Percentiles rank a stretch among this genome's conserved stretches.
These are phyloP conservation scores for Vanessa tameamea DNA, from an alignment of 1,140 invertebrate species.

Conservation along the genomic window DNA sequence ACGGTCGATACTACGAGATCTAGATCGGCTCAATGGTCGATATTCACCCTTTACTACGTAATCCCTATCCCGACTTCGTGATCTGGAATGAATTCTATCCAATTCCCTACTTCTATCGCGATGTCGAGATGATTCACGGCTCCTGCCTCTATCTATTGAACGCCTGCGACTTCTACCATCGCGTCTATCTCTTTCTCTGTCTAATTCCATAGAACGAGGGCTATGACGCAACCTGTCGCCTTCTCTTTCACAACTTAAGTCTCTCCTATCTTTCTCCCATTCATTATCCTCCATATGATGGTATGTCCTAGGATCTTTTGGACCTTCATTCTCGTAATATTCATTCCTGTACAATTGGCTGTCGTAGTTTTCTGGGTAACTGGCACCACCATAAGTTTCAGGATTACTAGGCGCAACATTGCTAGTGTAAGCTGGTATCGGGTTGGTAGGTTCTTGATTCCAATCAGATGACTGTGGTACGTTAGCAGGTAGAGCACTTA, in stretches of 20 bases:
- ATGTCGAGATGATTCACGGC: constrained; percentile 55
- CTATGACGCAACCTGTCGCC: constrained; percentile 65
- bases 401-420: constrained; percentile 62
- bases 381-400: constrained; percentile 64
- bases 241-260: constrained; percentile 79
- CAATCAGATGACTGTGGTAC: constrained; percentile 62
- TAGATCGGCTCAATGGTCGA: constrained; percentile 69
- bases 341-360: constrained; percentile 78
- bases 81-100: constrained; percentile 75
- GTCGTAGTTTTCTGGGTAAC: constrained; percentile 75
- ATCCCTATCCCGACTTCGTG: constrained; percentile 80
- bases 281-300: constrained; percentile 81
- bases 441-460: constrained; percentile 63
- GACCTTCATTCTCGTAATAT: constrained; percentile 80
- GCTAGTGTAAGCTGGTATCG: constrained; percentile 73
- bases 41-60: constrained; percentile 77
- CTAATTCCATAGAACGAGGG: constrained; percentile 62
- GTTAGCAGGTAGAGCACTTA: constrained; percentile 47
- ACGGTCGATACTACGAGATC: constrained; percentile 73
- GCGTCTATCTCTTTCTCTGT: constrained; percentile 62
- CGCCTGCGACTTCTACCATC: constrained; percentile 61
- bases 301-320: constrained; percentile 83
- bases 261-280: constrained; percentile 79
- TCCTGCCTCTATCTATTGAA: constrained; percentile 56
- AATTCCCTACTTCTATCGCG: constrained; percentile 63